phyloP scores from a whole-genome alignment of 2,888 invertebrate genomes.

The Bursaphelenchus okinawaensis region DNA sequence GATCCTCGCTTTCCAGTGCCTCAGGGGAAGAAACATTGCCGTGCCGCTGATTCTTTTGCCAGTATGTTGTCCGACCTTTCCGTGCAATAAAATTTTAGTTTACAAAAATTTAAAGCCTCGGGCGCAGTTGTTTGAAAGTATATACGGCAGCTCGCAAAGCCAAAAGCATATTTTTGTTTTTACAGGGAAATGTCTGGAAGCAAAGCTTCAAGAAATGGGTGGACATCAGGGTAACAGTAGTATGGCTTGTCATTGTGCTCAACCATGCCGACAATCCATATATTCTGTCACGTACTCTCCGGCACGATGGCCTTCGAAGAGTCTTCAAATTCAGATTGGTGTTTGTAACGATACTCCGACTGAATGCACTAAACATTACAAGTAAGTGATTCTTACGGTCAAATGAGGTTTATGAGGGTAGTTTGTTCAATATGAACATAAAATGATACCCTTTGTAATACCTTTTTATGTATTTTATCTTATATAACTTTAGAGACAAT shows the following conservation, averaged over 20 bases:
- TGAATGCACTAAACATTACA: conserved; percentile 54
- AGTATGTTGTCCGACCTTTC: conserved; percentile 25
- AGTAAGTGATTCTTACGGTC: conserved; percentile 28
- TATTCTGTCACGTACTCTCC: conserved; percentile 54
- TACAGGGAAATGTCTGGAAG: conserved; percentile 51
- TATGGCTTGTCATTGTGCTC: conserved; percentile 47
- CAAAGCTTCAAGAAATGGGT: conserved; percentile 40
- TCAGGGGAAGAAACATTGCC: conserved; percentile 37
- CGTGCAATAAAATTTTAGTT: too few species aligned
- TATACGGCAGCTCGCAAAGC: too few species aligned
- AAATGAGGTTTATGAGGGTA: neutral
- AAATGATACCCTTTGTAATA: too few species aligned
- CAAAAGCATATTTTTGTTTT: too few species aligned
- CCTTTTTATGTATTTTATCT: neutral
- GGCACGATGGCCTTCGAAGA: conserved; percentile 51
- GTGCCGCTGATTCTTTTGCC: conserved; percentile 43
- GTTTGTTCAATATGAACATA: too few species aligned
- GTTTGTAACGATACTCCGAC: conserved; percentile 47
- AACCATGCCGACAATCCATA: conserved; percentile 50
- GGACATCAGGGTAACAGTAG: conserved; percentile 43
- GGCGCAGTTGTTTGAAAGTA: too few species aligned
- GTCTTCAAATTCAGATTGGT: conserved; percentile 51
- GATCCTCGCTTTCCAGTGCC: conserved; percentile 55
- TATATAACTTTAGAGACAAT: conserved; percentile 53
- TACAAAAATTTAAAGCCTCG: too few species aligned